Base-by-base conservation (phyloP, 1,140 invertebrate genomes). In the Drusus annulatus region DNA sequence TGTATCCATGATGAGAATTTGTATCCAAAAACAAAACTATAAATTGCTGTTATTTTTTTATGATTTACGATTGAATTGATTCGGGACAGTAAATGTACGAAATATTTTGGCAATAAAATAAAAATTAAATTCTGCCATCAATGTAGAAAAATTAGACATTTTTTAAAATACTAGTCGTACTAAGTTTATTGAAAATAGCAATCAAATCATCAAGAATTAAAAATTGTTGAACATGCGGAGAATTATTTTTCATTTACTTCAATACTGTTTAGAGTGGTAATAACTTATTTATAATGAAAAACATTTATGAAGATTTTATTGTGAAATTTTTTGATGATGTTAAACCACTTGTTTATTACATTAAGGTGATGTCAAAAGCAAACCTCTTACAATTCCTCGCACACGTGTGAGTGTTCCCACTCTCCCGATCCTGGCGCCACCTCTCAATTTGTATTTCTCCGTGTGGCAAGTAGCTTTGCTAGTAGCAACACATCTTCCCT, bases 381-480 rank as follows among this genome's bases (percentile, higher is more conserved):
- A 74, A 56, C 50, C 69, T 56, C 23, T 74, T 74, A 74, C 69
- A 56, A 74, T 74, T 74, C 69, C 51, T 19, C 19, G 3, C 23
- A 28, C 69, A 74, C 69, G 69, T 74, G 69, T 74, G 23, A 56
- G 69, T 52, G 69, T 74, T 74, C 69, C 69, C 69, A 74, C 69
- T 56, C 69, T 56, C 17, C 69, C 15, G n/a, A 10, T 17, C n/a
- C 21, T 25, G 23, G 21, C 69, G 6, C 71, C 73, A 68, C 63
- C 58, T 77, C 78, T 73, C 81, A 80, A 80, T 82, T 82, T 82
- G 81, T 83, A 83, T 79, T 80, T 81, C 52, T 62, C 60, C 17
- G n/a, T 45, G 65, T 62, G 76, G 60, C 58, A 13, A 45, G 36
- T 45, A 45, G 10, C 8, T 45, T 7, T 10, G 36, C 5, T 8